Evolutionary conservation across 1,140 invertebrate genomes (phyloP), one percentile per base, ranked within the genome.

Genomic region (Cephus cinctus): DNA sequence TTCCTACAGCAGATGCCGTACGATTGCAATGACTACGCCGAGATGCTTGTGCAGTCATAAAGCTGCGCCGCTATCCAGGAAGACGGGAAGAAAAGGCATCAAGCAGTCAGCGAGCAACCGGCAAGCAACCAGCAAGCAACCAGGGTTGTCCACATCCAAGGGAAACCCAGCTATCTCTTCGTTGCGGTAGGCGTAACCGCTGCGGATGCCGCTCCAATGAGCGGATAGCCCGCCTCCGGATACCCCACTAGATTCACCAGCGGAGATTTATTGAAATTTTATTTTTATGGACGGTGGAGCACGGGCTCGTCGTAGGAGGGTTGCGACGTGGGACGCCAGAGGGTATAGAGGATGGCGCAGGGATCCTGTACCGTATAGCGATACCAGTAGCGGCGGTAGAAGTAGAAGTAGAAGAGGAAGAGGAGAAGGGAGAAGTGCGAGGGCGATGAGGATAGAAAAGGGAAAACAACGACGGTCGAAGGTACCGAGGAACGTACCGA

Each of bases 251-350:
- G 61, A 50, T 63, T 58, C 54, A 48, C 57, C 53, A 56, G 58
- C 40, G 50, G 71, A 75, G 73, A 77, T 77, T 77, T 77, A 77
- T 77, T 77, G 75, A 77, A 77, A 75, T 75, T 77, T 77, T 77
- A 77, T 77, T 77, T 77, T 77, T 77, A 75, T 75, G 73, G 68
- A 69, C 63, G 69, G 57, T 53, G n/a, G 67, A 64, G 59, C 61
- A 63, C 58, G 61, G 57, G 50, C 42, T 51, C 51, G 47, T 38
- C 30, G 32, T 36, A 32, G 42, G 53, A 46, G 36, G 42, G 39
- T 47, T 34, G 43, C 25, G 38, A 31, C 52, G 46, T 47, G 36
- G 22, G 1, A 38, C 50, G 57, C 22, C 49, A 58, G 56, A 56
- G 47, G 56, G 54, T 42, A 52, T n/a, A n/a, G n/a, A n/a, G 59